These are phyloP conservation scores for Bucorvus abyssinicus DNA, from an alignment of 2,797 vertebrate genomes.

Conservation along the genomic window DNA sequence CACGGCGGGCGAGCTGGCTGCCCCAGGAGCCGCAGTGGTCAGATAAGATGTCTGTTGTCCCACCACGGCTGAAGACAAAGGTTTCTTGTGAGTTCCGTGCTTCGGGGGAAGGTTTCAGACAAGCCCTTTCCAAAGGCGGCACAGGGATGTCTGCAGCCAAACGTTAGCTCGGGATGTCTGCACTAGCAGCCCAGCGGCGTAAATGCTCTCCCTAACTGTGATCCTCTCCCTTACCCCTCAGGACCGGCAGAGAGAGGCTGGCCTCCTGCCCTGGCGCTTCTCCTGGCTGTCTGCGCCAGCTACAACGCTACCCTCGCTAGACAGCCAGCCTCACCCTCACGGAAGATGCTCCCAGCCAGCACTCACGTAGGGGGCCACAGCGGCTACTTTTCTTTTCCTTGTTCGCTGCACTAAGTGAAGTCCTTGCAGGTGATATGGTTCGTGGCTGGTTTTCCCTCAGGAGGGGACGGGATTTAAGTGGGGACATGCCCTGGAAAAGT, in stretches of 20 bases:
- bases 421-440: neutral
- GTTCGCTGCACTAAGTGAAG: neutral
- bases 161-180: rapidly evolving
- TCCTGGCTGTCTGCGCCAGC: rapidly evolving
- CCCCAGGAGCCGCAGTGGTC: neutral
- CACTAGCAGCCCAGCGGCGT: neutral
- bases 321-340: rapidly evolving
- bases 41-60: neutral
- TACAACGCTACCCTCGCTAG: rapidly evolving
- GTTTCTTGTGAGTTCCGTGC: rapidly evolving
- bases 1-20: neutral
- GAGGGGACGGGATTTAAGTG: neutral
- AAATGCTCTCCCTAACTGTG: neutral
- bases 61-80: rapidly evolving
- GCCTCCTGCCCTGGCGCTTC: rapidly evolving
- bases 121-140: neutral
- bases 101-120: neutral
- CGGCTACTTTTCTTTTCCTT: rapidly evolving
- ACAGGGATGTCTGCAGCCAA: neutral
- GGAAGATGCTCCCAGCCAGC: rapidly evolving
- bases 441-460: neutral
- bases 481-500: neutral
- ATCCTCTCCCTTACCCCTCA: too few relatives aligned
- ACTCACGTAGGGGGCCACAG: neutral
- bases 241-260: neutral